Evolutionary conservation across 1,140 invertebrate genomes (phyloP).

Genomic region (Dolichoris vasculosae): DNA sequence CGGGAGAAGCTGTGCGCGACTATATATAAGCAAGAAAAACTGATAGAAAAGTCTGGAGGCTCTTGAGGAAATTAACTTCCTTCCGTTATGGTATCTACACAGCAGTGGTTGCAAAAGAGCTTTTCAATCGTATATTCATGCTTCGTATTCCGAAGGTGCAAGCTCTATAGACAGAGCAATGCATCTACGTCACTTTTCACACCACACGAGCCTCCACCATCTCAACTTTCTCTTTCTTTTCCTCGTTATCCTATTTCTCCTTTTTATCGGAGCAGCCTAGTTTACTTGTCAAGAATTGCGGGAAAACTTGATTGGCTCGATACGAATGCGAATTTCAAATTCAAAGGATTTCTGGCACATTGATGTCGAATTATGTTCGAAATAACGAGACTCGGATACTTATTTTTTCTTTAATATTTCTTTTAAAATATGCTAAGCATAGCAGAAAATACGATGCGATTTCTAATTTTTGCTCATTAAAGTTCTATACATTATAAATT

Average conservation of each 20-base stretch:
- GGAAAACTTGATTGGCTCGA: not conserved
- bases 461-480: no score
- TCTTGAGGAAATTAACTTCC: constrained; percentile 38
- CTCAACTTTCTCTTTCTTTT: not conserved
- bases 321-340: not conserved
- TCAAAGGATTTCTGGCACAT: constrained; percentile 24
- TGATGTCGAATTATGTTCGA: not conserved
- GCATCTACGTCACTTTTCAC: not conserved
- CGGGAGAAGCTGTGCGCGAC: no score
- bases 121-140: constrained; percentile 10
- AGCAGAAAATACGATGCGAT: no score
- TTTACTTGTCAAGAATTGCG: not conserved
- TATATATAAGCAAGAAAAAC: not conserved
- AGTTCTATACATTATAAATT: no score
- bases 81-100: not conserved
- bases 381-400: constrained; percentile 22
- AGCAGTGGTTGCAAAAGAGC: not conserved
- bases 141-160: constrained; percentile 35
- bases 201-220: not conserved
- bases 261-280: not conserved
- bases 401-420: not conserved
- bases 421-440: no score
- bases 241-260: not conserved
- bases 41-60: not conserved
- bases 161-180: constrained; percentile 34